Conservation (phyloP, 1,140 invertebrate species). For the Drosophila pseudoobscura region DNA sequence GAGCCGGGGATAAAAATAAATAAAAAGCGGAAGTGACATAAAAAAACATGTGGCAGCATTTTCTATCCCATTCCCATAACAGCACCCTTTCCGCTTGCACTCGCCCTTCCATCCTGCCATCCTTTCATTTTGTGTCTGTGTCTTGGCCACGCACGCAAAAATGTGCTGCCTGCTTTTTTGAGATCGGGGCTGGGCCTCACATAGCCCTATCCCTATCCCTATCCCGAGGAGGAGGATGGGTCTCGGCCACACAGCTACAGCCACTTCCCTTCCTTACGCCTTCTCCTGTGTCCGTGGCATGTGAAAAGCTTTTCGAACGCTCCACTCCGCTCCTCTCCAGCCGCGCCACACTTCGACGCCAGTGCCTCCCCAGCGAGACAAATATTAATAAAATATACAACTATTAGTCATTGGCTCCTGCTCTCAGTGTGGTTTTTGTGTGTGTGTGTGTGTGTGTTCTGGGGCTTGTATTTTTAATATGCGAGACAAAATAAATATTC, state of each 20-base stretch:
- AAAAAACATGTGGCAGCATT: conserved; percentile 78
- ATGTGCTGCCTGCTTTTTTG: conserved; percentile 64
- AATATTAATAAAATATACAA: conserved; percentile 82
- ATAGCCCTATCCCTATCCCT: too few species aligned
- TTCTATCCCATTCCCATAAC: conserved; percentile 19
- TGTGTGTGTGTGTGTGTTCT: conserved; percentile 37
- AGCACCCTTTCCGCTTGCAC: not conserved
- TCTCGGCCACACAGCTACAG: not conserved
- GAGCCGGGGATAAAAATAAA: conserved; percentile 64
- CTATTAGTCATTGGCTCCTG: conserved; percentile 74
- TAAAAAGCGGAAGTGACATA: conserved; percentile 75
- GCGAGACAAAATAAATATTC: conserved; percentile 79
- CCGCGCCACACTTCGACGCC: conserved; percentile 45
- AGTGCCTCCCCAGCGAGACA: conserved; percentile 48
- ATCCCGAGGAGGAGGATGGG: too few species aligned
- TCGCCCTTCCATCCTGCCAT: not conserved
- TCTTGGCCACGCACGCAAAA: conserved; percentile 75
- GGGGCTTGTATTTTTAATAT: conserved; percentile 77
- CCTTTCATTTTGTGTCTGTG: conserved; percentile 2
- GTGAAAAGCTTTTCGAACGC: conserved; percentile 27
- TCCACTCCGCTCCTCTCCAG: conserved; percentile 10
- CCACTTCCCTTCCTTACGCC: conserved; percentile 20
- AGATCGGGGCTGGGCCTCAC: too few species aligned
- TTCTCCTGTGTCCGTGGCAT: conserved; percentile 8
- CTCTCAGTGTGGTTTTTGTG: conserved; percentile 25